Conservation (phyloP, 2,888 invertebrate species). For the Ophion ventricosus region DNA sequence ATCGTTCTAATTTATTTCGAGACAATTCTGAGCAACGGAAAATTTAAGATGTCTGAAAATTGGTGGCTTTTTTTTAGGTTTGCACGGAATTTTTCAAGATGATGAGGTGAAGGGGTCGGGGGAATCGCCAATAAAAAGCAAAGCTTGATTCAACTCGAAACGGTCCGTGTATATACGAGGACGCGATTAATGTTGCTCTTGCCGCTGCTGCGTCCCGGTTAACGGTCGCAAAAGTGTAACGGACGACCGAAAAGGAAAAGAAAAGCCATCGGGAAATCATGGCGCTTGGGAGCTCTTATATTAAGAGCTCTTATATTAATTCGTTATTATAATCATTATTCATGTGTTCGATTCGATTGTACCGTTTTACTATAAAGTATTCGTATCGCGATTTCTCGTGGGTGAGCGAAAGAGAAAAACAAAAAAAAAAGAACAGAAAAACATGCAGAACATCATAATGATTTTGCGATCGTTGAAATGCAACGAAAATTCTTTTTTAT, state of each 20-base stretch:
- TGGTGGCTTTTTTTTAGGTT: no score
- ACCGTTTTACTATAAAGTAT: conserved; percentile 17
- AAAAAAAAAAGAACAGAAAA: neutral
- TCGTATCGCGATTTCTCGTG: conserved; percentile 14
- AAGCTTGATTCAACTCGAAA: no score
- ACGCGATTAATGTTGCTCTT: conserved; percentile 47
- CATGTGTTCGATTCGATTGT: conserved; percentile 15
- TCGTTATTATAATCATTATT: conserved; percentile 51
- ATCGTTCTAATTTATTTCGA: no score
- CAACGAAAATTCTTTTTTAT: no score
- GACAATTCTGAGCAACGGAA: no score
- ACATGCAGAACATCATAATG: neutral
- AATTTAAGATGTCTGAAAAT: no score
- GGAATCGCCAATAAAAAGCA: no score
- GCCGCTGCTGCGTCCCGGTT: conserved; percentile 68
- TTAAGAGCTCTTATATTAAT: no score
- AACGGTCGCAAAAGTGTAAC: conserved; percentile 70
- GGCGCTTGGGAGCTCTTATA: conserved; percentile 41
- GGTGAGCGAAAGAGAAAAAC: neutral
- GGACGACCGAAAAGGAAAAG: conserved; percentile 72
- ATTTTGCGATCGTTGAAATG: no score
- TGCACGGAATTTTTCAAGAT: no score
- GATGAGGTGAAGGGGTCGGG: no score
- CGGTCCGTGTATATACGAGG: conserved; percentile 32
- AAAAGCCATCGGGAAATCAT: conserved; percentile 66